A percentile compares a stretch with the other conserved stretches of the same genome.
Evolutionary conservation across 2,113 vertebrate genomes (phyloP).

Genomic region (Corythornis cristatus): DNA sequence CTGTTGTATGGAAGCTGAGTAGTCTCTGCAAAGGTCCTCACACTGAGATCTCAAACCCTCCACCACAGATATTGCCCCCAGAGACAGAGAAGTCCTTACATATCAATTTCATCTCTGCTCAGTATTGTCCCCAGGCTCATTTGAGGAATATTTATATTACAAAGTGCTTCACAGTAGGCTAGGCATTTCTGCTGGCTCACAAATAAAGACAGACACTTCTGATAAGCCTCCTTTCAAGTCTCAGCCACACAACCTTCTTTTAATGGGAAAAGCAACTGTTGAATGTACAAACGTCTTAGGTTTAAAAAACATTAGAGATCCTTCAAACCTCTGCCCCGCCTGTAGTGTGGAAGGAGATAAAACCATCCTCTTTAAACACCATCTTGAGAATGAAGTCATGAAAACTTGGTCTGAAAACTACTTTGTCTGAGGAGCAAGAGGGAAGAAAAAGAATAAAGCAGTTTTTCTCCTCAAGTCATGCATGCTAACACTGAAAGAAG

Average conservation of each 20-base stretch:
- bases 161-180: not conserved
- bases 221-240: not conserved
- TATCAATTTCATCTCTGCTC: not conserved
- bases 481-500: not conserved
- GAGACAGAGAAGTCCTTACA: not conserved
- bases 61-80: too few relatives aligned
- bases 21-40: not conserved
- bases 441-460: not conserved
- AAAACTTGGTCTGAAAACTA: not conserved
- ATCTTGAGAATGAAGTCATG: not conserved
- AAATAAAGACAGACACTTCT: not conserved
- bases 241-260: not conserved
- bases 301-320: not conserved
- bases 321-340: too few relatives aligned
- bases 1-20: not conserved
- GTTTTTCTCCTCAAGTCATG: not conserved
- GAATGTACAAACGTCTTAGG: not conserved
- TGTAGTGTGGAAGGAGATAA: not conserved
- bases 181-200: not conserved
- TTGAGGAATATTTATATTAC: not conserved
- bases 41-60: accelerated
- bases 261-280: not conserved
- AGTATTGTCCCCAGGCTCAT: not conserved
- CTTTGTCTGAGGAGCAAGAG: not conserved
- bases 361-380: not conserved